Base-by-base conservation (phyloP, 2,888 invertebrate genomes). In the Cephus nigrinus region DNA sequence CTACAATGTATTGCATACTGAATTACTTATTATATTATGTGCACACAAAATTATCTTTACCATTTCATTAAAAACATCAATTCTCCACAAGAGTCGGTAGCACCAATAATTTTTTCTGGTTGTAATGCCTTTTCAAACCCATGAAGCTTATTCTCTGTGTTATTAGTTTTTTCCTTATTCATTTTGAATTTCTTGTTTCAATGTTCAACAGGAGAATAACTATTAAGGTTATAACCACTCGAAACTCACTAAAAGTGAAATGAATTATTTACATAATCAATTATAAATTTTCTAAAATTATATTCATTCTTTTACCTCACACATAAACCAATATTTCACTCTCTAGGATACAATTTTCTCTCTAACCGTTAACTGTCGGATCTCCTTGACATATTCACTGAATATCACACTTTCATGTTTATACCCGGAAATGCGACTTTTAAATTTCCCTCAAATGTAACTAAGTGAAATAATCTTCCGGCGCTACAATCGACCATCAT, bases 41-140 rank as follows among this genome's bases (percentile, higher is more conserved):
- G n/a, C 30, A 72, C 69, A 68, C 69, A 35, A 74, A 34, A 35
- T 72, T 75, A 78, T 79, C 89, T 93, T 89, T 92, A 95, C 98
- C 98, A 98, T 93, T 98, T 97, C 88, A 98, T 96, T 35, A 98
- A 93, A 90, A 98, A 98, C 94, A 95, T 96, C 0, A 98, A 93
- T 87, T 96, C 96, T 1, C 97, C 98, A 85, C 95, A 95, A n/a
- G 96, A 96, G 88, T 98, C 95, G 31, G 98, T 98, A 1, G 97
- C 97, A 4, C 98, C 98, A 79, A 98, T 95, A 77, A 98, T 98
- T 91, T 95, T 96, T 80, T 98, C 96, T 35, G 98, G 95, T 80
- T 95, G 94, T 12, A 98, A 91, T 1, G 96, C 95, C 73, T 97
- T 92, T 73, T 96, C 96, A 86, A 98, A 95, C 0, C 98, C 98